Evolutionary conservation across 2,888 invertebrate species (phyloP).

Genomic region (Adineta ricciae): DNA sequence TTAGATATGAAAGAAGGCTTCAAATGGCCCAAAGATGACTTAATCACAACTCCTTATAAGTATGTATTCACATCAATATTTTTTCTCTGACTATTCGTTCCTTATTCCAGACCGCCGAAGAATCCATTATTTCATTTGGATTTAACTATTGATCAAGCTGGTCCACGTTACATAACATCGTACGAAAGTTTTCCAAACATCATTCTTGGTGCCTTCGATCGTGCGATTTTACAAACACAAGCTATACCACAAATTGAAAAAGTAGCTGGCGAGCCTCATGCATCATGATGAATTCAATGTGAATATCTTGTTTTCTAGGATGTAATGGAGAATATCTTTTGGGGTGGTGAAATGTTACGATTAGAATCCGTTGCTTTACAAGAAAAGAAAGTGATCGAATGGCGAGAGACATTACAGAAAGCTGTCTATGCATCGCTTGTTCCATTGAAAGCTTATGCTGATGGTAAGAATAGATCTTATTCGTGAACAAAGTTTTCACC

Average conservation of each 20-base stretch:
- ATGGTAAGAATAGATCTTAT: too few species aligned
- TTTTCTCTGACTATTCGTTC: too few species aligned
- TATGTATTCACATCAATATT: not conserved
- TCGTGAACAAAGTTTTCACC: too few species aligned
- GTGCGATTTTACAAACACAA: slow-evolving; percentile 62
- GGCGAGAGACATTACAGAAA: slow-evolving; percentile 57
- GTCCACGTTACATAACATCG: slow-evolving; percentile 63
- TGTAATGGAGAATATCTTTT: slow-evolving; percentile 64
- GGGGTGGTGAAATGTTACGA: slow-evolving; percentile 60
- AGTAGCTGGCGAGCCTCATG: slow-evolving; percentile 38
- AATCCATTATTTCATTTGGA: slow-evolving; percentile 63
- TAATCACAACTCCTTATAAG: slow-evolving; percentile 20
- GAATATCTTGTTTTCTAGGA: slow-evolving; percentile 50
- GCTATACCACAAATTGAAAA: slow-evolving; percentile 65
- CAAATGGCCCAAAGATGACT: slow-evolving; percentile 59
- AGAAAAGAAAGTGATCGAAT: slow-evolving; percentile 57
- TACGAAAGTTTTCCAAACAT: slow-evolving; percentile 59
- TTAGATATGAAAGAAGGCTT: slow-evolving; percentile 56
- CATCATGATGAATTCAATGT: not conserved
- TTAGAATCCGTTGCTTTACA: slow-evolving; percentile 64
- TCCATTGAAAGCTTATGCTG: slow-evolving; percentile 65
- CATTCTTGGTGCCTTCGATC: slow-evolving; percentile 57
- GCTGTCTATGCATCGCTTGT: slow-evolving; percentile 61
- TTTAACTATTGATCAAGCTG: slow-evolving; percentile 59
- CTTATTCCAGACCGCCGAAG: slow-evolving; percentile 55